These are phyloP conservation scores for Zeus faber DNA, from an alignment of 2,113 vertebrate species.

Conservation along the genomic window DNA sequence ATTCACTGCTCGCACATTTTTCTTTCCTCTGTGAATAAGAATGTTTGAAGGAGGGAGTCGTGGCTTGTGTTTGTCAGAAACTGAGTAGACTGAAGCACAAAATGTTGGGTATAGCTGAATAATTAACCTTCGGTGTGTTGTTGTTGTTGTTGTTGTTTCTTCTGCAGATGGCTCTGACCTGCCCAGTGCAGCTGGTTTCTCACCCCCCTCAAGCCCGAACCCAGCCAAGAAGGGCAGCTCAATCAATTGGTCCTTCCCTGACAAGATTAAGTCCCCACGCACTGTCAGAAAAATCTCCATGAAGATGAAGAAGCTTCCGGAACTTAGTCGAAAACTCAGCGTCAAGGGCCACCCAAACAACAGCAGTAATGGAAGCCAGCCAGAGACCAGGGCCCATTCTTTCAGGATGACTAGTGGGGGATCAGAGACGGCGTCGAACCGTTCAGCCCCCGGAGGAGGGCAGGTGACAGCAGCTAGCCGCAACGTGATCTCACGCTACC, in stretches of 20 bases:
- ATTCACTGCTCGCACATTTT: no score
- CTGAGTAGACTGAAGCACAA: no score
- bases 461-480: constrained; percentile 81
- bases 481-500: constrained; percentile 97
- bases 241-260: constrained; percentile 95
- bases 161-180: constrained; percentile 61
- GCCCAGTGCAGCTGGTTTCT: constrained; percentile 68
- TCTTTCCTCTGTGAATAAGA: no score
- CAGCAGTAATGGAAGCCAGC: constrained; percentile 44
- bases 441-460: constrained; percentile 67
- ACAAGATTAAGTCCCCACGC: constrained; percentile 96
- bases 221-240: constrained; percentile 88
- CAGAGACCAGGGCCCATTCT: constrained; percentile 58
- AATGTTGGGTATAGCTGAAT: no score
- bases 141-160: no score
- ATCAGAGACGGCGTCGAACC: constrained; percentile 37
- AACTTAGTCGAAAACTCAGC: constrained; percentile 92
- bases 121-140: no score
- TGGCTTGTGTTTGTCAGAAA: no score
- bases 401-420: constrained; percentile 33
- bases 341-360: constrained; percentile 82
- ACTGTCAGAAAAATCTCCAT: constrained; percentile 97
- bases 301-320: constrained; percentile 97
- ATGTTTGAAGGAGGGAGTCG: no score
- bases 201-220: constrained; percentile 87